Base-by-base conservation (phyloP, 1,140 invertebrate species). In the Philopotamus ludificatus region DNA sequence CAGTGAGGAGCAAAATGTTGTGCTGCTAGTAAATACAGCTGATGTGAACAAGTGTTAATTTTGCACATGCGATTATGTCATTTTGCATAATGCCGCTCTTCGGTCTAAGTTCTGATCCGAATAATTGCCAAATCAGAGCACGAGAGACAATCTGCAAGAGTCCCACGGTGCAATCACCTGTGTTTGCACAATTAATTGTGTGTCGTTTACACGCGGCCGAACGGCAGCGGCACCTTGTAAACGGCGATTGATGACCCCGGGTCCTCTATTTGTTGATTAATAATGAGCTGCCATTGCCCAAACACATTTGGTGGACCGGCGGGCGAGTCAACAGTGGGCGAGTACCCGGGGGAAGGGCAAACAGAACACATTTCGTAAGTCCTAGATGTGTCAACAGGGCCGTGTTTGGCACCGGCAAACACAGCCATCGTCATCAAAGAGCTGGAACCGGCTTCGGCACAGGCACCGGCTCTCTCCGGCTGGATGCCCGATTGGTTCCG, bases 401-500 rank as follows among this genome's bases (percentile, higher is more conserved):
- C n/a, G 23, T 57, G 53, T 57, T 57, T 57, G 53, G n/a, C 53
- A n/a, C n/a, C 23, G n/a, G 53, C 23, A 25, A 57, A 57, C 53
- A 57, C 45, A 9, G 50, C n/a, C 26, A 9, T 16, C n/a, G 25
- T 23, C 53, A 15, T 57, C 53, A 57, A 57, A 57, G 53, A 57
- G 21, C 20, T 15, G 16, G 15, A 28, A 53, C 50, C 50, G 50
- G 4, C 50, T 22, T 7, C 25, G 53, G 25, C 25, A 7, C 28
- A 4, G 28, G 28, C 28, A 4, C 12, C 4, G 28, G 12, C 4
- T 7, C 28, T 34, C 62, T n/a, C 25, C 16, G 34, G 49, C 50
- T 39, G 59, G 59, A 61, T 61, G 59, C 59, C 59, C 42, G 49
- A 61, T 61, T 61, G 10, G 59, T 61, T 61, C 59, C 59, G 44